Evolutionary conservation across 2,113 vertebrate genomes (phyloP), one percentile per base, ranked within the genome.

Genomic region (Ancistrus triradiatus): DNA sequence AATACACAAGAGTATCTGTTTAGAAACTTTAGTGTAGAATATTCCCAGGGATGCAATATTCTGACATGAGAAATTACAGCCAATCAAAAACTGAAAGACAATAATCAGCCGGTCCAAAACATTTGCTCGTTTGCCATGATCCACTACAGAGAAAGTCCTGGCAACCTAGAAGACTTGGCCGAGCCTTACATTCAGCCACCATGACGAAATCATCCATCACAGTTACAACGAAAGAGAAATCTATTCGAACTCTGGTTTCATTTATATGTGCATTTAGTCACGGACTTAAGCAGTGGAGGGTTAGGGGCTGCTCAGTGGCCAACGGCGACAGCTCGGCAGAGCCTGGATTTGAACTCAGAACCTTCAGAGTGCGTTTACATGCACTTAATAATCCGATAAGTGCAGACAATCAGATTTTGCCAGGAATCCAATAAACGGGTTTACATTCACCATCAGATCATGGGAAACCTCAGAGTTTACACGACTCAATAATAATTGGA

Each of bases 1-100:
- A 65, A 56, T 65, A 13, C 51, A 56, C 51, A 37, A n/a, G 42
- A 17, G 52, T 51, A 57, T 25, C 22, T 44, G 38, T 65, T 56
- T 56, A 47, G 15, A 31, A 57, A 37, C 52, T 49, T 19, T 52
- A 49, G 31, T 49, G 49, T 9, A 18, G 46, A 57, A 38, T 49
- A 56, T 66, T 57, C 51, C 43, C 43, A 13, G 10, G 28, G 52
- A 40, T 48, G 21, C 31, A 46, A 4, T 35, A 48, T 56, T 37
- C 19, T 1, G 10, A 65, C 9, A 38, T 38, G 21, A 49, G 15
- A 66, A 46, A 35, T 56, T 48, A 47, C 3, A 31, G 28, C 35
- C 15, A 35, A 19, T 38, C 18, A 21, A 48, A 33, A 48, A 40
- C 21, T 66, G n/a, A 66, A 66, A 37, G 31, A 57, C 21, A 35